Evolutionary conservation across 1,140 invertebrate species (phyloP), one percentile per base, ranked within the genome.

Genomic region (Temnothorax longispinosus): DNA sequence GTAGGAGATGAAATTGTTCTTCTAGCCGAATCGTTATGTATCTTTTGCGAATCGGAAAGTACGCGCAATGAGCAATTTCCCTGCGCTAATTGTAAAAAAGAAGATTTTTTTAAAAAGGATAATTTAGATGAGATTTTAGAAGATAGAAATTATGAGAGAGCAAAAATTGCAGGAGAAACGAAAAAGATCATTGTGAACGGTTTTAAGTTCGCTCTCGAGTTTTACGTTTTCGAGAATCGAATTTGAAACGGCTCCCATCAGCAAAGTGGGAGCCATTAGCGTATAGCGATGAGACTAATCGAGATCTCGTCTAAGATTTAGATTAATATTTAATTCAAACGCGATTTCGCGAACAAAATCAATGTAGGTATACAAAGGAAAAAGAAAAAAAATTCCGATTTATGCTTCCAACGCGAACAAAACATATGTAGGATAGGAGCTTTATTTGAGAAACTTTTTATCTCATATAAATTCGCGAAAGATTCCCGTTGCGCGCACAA

Each of bases 331-430:
- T 64, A 60, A 60, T 62, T 44, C 38, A 27, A 65, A 35, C 2
- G 11, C 2, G 11, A 32, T 41, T 38, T 32, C 32, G 50, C 15
- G 8, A 47, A 13, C 5, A 44, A 64, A 64, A 47, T 47, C 47
- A 32, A 38, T 35, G 60, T 58, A 80, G 38, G 10, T 71, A 6
- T 60, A 32, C 38, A 50, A 50, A 77, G 38, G 44, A 38, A 78
- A 52, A 47, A 27, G 13, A 50, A 75, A n/a, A 11, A 27, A 15
- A 60, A 74, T 74, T 75, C 41, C 69, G 56, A 81, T 35, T 84
- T 84, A 84, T 84, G 80, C 80, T 84, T 84, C 80, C 80, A 84
- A 60, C 60, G 41, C 21, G 44, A 72, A 71, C 35, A 38, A 67
- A 69, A 21, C 27, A 75, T 82, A 18, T 60, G 18, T 84, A 84